A percentile compares a stretch with the other conserved stretches of the same genome.
Evolutionary conservation across 1,140 invertebrate genomes (phyloP).

Genomic region (Polypedilum pembai): DNA sequence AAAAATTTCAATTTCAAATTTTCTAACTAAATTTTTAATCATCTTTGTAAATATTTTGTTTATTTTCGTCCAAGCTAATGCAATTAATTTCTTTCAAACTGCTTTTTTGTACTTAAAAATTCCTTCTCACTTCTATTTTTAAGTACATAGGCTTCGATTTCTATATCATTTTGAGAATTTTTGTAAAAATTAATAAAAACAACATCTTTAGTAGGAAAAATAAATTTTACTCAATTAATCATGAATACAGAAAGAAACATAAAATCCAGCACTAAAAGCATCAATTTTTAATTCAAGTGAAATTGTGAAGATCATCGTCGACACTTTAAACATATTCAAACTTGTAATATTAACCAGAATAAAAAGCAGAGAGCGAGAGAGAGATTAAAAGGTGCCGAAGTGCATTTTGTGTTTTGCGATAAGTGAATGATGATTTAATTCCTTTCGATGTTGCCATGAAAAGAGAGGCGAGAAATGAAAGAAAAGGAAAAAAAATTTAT

Average conservation of each 20-base stretch:
- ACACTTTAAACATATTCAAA: not conserved
- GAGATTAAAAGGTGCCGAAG: constrained; percentile 21
- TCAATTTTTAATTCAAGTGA: constrained; percentile 14
- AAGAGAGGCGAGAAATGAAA: not conserved
- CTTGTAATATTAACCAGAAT: not conserved
- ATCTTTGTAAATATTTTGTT: too few species aligned
- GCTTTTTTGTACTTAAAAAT: too few species aligned
- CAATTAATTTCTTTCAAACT: too few species aligned
- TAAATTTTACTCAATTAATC: too few species aligned
- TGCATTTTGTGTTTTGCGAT: not conserved
- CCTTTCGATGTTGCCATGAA: not conserved
- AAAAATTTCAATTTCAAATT: too few species aligned
- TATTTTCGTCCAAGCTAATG: too few species aligned
- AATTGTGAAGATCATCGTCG: not conserved
- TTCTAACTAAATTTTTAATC: too few species aligned
- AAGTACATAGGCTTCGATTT: too few species aligned
- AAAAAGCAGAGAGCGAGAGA: not conserved
- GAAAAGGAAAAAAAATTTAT: not conserved
- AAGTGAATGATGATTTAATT: constrained; percentile 28
- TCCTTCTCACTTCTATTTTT: too few species aligned
- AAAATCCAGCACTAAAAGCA: not conserved
- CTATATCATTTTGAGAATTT: too few species aligned
- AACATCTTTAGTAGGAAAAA: too few species aligned
- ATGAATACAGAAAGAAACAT: not conserved
- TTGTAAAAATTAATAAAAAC: too few species aligned